Base-by-base conservation (phyloP, 2,888 invertebrate species). In the Drosophila ezoana region DNA sequence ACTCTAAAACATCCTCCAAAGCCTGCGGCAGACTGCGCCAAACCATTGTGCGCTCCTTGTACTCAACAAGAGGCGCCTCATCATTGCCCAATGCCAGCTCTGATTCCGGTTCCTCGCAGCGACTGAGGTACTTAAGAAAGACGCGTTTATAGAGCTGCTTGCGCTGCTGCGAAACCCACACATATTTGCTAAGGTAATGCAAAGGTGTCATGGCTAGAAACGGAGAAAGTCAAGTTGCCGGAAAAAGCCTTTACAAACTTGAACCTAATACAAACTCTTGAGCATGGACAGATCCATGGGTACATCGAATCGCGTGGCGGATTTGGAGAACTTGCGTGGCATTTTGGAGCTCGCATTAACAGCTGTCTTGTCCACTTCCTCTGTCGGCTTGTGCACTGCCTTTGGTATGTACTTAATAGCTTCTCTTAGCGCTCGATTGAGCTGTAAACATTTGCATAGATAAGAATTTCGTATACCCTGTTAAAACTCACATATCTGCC, bases 301-400 rank as follows among this genome's bases (percentile, higher is more conserved):
- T 54, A 97, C 92, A 74, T 96, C 94, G 90, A 97, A 97, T 74
- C 96, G 94, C 0, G 96, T 95, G 72, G 94, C 95, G 40, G 95
- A 94, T 41, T 96, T 93, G 0, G 95, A 95, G 91, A 96, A 96
- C n/a, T 95, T 94, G 47, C 96, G 92, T 0, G 96, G 96, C 75
- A 95, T 93, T 76, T 95, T 94, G 14, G 76, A 74, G 3, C 85
- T 85, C 3, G 65, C 68, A 45, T 72, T 80, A 16, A 78, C 70
- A n/a, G 83, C 63, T 3, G 83, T 53, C 33, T 85, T 87, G 14
- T 90, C 87, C 28, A 76, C 37, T 40, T 84, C 80, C 9, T 87
- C 86, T 0, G 59, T 23, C 1, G 75, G 43, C n/a, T 78, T 81
- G 1, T 57, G 71, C 2, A 58, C 59, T 1, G 72, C 56, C 13